These are phyloP conservation scores for Alosa alosa DNA, from an alignment of 2,113 vertebrate species.

Conservation along the genomic window DNA sequence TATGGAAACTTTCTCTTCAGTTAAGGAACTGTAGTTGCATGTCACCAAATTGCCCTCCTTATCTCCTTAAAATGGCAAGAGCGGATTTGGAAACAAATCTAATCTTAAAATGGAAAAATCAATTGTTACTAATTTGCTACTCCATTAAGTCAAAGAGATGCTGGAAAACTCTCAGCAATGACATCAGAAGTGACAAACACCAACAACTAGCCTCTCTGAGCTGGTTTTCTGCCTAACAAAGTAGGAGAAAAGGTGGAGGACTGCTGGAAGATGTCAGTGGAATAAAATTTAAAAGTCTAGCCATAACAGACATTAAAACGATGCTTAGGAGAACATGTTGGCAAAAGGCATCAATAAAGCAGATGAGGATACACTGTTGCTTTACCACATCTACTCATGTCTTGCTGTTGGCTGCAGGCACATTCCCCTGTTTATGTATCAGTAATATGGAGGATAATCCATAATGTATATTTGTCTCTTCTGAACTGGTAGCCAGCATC, in stretches of 20 bases:
- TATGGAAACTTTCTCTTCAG: constrained; percentile 15
- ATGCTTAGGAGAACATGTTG: neutral
- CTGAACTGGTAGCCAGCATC: neutral
- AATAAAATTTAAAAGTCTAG: neutral
- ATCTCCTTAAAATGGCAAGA: constrained; percentile 6
- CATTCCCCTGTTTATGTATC: neutral
- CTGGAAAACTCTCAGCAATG: neutral
- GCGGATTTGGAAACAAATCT: neutral
- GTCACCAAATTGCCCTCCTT: constrained; percentile 12
- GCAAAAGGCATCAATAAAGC: neutral
- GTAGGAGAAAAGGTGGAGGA: neutral
- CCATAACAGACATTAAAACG: neutral
- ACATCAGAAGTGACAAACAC: constrained; percentile 5
- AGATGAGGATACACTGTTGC: neutral
- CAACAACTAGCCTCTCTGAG: neutral
- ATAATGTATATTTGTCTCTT: neutral
- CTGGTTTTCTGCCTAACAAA: neutral
- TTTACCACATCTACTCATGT: neutral
- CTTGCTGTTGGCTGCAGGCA: neutral
- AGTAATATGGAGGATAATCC: neutral
- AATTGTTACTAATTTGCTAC: constrained; percentile 19
- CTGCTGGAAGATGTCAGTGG: neutral
- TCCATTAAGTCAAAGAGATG: constrained; percentile 6
- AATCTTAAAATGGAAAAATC: constrained; percentile 29
- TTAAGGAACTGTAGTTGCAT: neutral